Base-by-base conservation (phyloP, 1,140 invertebrate genomes). In the Drosophila eugracilis region DNA sequence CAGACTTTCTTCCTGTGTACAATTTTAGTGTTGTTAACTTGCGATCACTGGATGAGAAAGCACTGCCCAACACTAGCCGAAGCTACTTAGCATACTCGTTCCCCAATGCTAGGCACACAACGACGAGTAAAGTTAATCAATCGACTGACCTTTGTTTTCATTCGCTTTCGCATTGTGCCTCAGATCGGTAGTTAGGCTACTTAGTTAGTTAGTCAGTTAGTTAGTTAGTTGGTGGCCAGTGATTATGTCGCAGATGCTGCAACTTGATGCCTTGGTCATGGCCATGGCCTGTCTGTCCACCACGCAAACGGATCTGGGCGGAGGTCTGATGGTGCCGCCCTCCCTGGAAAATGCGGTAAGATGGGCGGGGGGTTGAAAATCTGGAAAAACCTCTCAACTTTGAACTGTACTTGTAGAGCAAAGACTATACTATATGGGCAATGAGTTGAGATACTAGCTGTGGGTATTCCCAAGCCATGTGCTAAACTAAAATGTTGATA, bases 261-360 rank as follows among this genome's bases (percentile, higher is more conserved):
- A 86, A 42, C 47, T 86, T 47, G 83, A 86, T 12, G 60, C 83
- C n/a, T 9, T 86, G 74, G 83, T 86, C 48, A 86, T 85, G 19
- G 79, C 85, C 60, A 36, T 86, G 83, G 78, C 83, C n/a, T 86
- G 83, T 45, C 70, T 86, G 0, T 71, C 69, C n/a, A 81, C 78
- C 17, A 86, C 83, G 14, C 74, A 76, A 9, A 76, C n/a, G 22
- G 57, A 88, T 22, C 19, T 71, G 36, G 70, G 52, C 39, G 59
- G 72, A 3, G 63, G 60, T 10, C 50, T 65, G 5, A 7, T 70
- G 47, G 22, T 60, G 4, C 47, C 70, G n/a, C 49, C 54, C 4
- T 42, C 54, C 0, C 6, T 47, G 19, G 60, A 60, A 9, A 77
- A 88, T 60, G 14, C 28, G 7, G 80, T 84, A 17, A 69, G 80